Conservation (phyloP, 2,797 vertebrate genomes). For the Trichosurus vulpecula region DNA sequence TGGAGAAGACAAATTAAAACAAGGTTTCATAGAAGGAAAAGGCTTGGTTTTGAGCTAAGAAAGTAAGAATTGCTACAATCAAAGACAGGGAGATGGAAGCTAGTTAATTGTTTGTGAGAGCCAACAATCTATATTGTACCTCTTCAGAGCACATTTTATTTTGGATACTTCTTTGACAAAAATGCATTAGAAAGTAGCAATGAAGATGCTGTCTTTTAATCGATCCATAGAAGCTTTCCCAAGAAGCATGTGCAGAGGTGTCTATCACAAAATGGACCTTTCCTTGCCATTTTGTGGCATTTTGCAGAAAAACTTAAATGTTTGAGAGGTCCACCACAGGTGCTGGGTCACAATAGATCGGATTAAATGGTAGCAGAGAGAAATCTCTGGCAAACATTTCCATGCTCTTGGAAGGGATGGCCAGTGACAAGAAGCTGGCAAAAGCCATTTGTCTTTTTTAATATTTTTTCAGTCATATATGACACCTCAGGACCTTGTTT, state of each 20-base stretch:
- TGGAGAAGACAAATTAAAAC: no score
- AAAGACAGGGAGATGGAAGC: no score
- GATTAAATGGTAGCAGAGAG: background rate
- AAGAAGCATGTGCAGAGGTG: background rate
- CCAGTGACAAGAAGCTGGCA: background rate
- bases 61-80: no score
- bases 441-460: background rate
- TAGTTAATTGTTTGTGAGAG: background rate
- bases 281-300: no score
- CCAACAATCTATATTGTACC: background rate
- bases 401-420: background rate
- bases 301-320: background rate
- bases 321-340: background rate
- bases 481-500: background rate
- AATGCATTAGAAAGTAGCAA: background rate
- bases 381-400: background rate
- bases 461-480: background rate
- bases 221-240: background rate
- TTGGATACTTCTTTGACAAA: background rate
- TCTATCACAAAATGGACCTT: background rate
- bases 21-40: no score
- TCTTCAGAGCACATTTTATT: background rate
- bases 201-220: background rate
- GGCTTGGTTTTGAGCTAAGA: no score
- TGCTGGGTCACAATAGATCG: no score